A percentile compares a stretch with the other conserved stretches of the same genome.
phyloP scores from a whole-genome alignment of 2,797 vertebrate genomes.

The Cuniculus paca region DNA sequence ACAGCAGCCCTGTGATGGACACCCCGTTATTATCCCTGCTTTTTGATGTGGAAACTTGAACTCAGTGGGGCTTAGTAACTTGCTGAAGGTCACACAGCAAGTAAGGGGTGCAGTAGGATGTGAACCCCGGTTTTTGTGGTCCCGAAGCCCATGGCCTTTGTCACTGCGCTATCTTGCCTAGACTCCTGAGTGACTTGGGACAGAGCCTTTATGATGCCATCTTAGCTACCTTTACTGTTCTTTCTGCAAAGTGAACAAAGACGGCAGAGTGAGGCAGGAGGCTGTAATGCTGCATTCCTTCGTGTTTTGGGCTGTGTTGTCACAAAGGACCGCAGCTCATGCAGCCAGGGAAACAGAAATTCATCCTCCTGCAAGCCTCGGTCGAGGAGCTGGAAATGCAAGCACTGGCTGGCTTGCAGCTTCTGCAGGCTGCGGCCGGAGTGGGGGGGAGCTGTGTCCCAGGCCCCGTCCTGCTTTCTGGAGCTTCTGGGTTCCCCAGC shows the following conservation, averaged over 20 bases:
- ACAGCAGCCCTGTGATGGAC: background rate
- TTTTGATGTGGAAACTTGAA: background rate
- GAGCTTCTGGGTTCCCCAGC: background rate
- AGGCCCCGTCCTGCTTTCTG: background rate
- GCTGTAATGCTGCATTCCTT: accelerated
- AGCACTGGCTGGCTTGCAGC: background rate
- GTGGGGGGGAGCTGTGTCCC: background rate
- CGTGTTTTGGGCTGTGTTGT: background rate
- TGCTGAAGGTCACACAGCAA: background rate
- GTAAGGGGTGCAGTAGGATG: background rate
- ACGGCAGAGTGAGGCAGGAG: too few species aligned
- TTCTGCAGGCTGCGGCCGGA: background rate
- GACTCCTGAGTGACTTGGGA: background rate
- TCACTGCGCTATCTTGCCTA: background rate
- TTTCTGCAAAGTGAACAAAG: background rate
- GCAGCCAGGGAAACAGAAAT: too few species aligned
- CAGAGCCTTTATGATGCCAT: background rate
- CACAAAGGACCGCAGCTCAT: background rate
- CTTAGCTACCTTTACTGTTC: background rate
- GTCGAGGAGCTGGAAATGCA: background rate
- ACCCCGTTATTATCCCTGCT: background rate
- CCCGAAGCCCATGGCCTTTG: too few species aligned
- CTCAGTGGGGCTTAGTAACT: background rate
- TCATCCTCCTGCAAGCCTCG: too few species aligned
- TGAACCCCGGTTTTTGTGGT: background rate